Conservation (phyloP, 2,113 vertebrate genomes). For the Phyllopteryx taeniolatus region DNA sequence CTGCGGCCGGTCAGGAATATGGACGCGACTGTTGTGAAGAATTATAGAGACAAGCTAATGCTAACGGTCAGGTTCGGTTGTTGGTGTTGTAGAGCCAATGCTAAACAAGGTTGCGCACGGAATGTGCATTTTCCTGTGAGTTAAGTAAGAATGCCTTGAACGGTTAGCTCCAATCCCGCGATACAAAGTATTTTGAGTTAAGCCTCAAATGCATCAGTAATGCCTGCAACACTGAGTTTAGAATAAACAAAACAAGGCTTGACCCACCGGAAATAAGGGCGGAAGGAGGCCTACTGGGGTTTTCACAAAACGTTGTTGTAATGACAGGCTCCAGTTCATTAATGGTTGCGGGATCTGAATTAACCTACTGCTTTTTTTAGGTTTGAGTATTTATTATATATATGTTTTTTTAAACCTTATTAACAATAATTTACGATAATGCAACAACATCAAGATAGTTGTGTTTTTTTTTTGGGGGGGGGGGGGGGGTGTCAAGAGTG, state of each 20-base stretch:
- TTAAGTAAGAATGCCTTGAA: not conserved
- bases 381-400: no score
- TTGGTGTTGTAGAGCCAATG: not conserved
- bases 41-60: not conserved
- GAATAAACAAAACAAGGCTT: conserved; percentile 47
- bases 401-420: no score
- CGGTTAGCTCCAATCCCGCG: not conserved
- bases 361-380: not conserved
- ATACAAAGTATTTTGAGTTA: fast-evolving
- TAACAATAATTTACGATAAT: no score
- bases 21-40: not conserved
- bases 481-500: no score
- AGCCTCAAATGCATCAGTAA: not conserved
- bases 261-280: conserved; percentile 51
- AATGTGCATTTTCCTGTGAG: not conserved
- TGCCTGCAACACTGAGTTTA: conserved; percentile 24
- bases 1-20: not conserved
- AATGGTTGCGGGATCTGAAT: conserved; percentile 22
- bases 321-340: conserved; percentile 32
- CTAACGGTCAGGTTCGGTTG: not conserved
- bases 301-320: conserved; percentile 59
- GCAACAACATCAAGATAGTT: no score
- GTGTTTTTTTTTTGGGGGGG: no score
- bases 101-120: not conserved
- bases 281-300: conserved; percentile 60